A percentile compares a stretch with the other conserved stretches of the same genome.
Evolutionary conservation across 2,113 vertebrate genomes (phyloP).

Genomic region (Trematocara zebra): DNA sequence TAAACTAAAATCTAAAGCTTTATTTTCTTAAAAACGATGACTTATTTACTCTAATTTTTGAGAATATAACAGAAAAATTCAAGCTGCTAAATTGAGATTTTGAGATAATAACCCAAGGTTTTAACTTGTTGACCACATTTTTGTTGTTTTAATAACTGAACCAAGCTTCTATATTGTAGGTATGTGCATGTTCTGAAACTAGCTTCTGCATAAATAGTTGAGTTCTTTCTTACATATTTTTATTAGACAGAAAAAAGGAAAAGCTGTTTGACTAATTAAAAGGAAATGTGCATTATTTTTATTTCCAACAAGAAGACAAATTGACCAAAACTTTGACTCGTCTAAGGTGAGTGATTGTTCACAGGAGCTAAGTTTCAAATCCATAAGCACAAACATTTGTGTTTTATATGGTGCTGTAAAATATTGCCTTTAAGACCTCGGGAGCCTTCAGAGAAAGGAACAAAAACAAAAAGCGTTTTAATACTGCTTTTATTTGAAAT

Average conservation of each 20-base stretch:
- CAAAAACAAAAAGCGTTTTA: not conserved
- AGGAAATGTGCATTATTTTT: not conserved
- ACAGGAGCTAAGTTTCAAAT: not conserved
- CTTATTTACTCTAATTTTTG: not conserved
- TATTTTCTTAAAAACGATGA: not conserved
- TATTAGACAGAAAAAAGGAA: not conserved
- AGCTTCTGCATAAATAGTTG: not conserved
- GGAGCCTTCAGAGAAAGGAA: not conserved
- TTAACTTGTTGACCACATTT: not conserved
- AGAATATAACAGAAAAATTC: not conserved
- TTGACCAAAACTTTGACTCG: not conserved
- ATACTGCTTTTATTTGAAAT: not conserved
- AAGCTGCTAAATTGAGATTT: not conserved
- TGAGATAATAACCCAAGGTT: not conserved
- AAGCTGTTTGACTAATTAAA: not conserved
- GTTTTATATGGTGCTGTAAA: not conserved
- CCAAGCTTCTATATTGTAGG: not conserved
- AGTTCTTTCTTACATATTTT: not conserved
- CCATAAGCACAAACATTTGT: not conserved
- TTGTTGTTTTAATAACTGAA: not conserved
- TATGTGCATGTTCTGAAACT: not conserved
- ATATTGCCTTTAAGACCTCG: not conserved
- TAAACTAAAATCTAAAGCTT: not conserved
- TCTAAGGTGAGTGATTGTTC: not conserved
- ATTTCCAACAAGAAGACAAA: not conserved